These are phyloP conservation scores for Naso thynnoides DNA, from an alignment of 2,797 vertebrate species.

Conservation along the genomic window DNA sequence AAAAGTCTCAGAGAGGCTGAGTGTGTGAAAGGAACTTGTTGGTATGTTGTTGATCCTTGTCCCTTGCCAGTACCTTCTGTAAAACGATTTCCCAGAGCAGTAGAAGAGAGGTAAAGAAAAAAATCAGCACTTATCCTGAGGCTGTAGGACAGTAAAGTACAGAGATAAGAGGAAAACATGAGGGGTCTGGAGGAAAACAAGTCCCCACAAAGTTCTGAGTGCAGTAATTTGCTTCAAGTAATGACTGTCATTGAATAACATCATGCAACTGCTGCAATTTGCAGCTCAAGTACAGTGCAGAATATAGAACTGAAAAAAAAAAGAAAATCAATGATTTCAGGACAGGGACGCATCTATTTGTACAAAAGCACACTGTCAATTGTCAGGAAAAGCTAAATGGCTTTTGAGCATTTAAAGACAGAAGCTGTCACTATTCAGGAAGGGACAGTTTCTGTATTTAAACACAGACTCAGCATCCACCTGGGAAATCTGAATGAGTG, in stretches of 20 bases:
- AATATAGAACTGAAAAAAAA: background rate
- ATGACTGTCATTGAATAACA: background rate
- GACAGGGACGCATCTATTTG: background rate
- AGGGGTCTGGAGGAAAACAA: background rate
- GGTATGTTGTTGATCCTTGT: constrained; percentile 9
- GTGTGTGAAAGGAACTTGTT: background rate
- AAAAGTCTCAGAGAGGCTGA: background rate
- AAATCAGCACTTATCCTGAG: constrained; percentile 9
- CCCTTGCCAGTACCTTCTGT: background rate
- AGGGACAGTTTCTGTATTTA: background rate
- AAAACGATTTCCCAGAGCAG: constrained; percentile 10
- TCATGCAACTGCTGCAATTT: background rate
- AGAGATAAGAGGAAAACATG: constrained; percentile 21
- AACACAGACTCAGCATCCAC: background rate
- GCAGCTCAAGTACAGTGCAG: background rate
- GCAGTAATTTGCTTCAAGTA: background rate
- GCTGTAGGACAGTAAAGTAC: constrained; percentile 13
- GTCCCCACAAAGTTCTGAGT: constrained; percentile 9
- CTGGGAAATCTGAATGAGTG: constrained; percentile 33
- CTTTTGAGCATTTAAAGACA: background rate
- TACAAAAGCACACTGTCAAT: background rate
- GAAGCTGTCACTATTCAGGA: background rate
- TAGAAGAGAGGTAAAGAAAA: background rate
- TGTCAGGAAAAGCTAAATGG: background rate
- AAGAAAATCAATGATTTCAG: background rate